Evolutionary conservation across 2,888 invertebrate species (phyloP), one percentile per base, ranked within the genome.

Genomic region (Harpagoxenus sublaevis): DNA sequence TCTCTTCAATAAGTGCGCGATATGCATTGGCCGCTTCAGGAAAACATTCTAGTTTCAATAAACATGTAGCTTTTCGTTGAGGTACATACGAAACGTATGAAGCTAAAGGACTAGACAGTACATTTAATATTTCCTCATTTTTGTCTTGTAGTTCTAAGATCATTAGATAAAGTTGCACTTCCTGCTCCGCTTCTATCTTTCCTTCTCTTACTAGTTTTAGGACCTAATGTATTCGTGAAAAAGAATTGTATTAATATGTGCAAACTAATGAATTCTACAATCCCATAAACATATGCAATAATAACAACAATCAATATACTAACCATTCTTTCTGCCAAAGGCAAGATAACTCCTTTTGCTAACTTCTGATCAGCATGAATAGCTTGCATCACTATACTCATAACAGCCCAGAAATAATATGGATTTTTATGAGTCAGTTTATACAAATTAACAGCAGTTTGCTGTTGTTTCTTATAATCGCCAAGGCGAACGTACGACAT

Each of bases 361-460:
- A 96, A 92, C 68, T 95, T 94, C 6, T 94, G 92, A 39, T 95
- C 93, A 3, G 92, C 92, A 77, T 92, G 90, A 65, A 93, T 91
- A 92, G 98, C 98, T 96, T 99, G 99, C 96, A 99, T 97, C 35
- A 99, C 97, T 90, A 99, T 97, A 94, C 99, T 99, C 98, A 99
- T 99, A 12, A 99, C 98, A 31, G 98, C 98, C 99, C 99, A 99
- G 95, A 99, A 99, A 94, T 99, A 99, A 94, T 99, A 99, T 0
- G 99, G 99, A 95, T 98, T 98, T 95, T 99, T 99, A 3, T 98
- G 98, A 92, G 97, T 97, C 82, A 98, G 96, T 96, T 99, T 99
- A 95, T 98, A 99, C 53, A 99, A 96, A 15, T 97, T 96, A 96
- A 99, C 96, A 0, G 99, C 99, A 0, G 98, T 97, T 87, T 97